A percentile compares a stretch with the other conserved stretches of the same genome.
Conservation (phyloP, 2,797 vertebrate species). For the Fundulus diaphanus region DNA sequence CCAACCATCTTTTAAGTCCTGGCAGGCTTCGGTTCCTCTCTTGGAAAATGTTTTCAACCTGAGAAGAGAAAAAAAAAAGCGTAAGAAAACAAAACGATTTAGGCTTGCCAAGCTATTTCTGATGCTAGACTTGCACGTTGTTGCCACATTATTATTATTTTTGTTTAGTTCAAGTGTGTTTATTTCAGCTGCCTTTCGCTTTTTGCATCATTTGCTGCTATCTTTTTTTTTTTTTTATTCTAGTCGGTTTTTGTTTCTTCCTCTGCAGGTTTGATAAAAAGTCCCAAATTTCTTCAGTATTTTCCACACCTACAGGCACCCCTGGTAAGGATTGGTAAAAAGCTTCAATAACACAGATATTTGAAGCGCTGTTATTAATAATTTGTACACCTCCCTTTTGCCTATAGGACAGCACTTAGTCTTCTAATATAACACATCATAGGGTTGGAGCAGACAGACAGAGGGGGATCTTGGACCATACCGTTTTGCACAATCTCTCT, state of each 20-base stretch:
- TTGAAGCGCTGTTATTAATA: neutral
- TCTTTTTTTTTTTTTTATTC: conserved; percentile 40
- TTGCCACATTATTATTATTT: conserved; percentile 65
- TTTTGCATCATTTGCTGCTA: conserved; percentile 77
- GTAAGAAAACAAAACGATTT: conserved; percentile 14
- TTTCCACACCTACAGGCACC: neutral
- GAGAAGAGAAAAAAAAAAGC: conserved; percentile 13
- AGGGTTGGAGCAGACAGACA: neutral
- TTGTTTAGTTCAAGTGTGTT: conserved; percentile 58
- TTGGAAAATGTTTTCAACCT: conserved; percentile 12
- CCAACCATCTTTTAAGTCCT: conserved; percentile 35
- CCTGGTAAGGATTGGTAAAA: conserved; percentile 2
- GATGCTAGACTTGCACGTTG: conserved; percentile 56
- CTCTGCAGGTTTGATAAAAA: conserved; percentile 43
- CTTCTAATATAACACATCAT: neutral
- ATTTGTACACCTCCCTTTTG: neutral
- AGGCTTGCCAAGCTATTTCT: conserved; percentile 30
- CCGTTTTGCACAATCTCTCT: neutral
- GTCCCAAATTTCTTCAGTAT: conserved; percentile 6
- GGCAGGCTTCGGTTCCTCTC: conserved; percentile 32
- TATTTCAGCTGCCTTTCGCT: conserved; percentile 73
- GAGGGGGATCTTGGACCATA: neutral
- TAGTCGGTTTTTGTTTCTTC: conserved; percentile 3
- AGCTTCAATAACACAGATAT: neutral
- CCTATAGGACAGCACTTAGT: neutral